Evolutionary conservation across 2,113 vertebrate genomes (phyloP).

Genomic region (Poeciliopsis occidentalis): DNA sequence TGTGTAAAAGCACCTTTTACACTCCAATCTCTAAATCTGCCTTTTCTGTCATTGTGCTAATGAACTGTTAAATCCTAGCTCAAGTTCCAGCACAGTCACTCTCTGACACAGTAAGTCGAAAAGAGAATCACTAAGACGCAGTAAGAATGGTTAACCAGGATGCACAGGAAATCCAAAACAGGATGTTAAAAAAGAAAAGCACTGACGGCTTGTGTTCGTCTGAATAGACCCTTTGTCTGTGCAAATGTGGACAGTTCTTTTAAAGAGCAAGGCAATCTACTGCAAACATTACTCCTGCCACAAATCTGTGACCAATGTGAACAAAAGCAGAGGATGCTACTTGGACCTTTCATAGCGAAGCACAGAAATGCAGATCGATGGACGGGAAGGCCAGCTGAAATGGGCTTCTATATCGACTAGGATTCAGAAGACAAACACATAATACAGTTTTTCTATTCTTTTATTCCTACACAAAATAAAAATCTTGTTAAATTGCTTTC

Average conservation of each 20-base stretch:
- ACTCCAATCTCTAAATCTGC: background rate
- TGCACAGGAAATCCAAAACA: background rate
- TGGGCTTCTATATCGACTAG: background rate
- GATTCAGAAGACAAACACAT: background rate
- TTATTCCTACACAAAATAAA: conserved; percentile 10
- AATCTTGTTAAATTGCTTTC: conserved; percentile 30
- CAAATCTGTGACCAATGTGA: background rate
- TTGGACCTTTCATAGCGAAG: conserved; percentile 24
- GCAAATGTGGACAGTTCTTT: conserved; percentile 34
- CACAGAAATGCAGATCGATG: conserved; percentile 14
- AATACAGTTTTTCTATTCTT: background rate
- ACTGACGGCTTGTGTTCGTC: conserved; percentile 11
- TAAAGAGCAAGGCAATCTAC: conserved; percentile 27
- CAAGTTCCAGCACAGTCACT: conserved; percentile 6
- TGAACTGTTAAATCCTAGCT: conserved; percentile 12
- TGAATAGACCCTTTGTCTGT: conserved; percentile 25
- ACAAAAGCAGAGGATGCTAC: background rate
- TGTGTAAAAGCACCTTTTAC: too few relatives aligned
- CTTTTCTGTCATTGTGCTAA: conserved; percentile 1
- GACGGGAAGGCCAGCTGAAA: conserved; percentile 2
- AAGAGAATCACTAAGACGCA: conserved; percentile 14
- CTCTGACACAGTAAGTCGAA: conserved; percentile 27
- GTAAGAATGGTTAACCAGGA: conserved; percentile 31
- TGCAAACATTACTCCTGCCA: conserved; percentile 51
- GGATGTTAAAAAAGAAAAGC: conserved; percentile 22